phyloP scores from a whole-genome alignment of 2,888 invertebrate genomes.

The Siphlonurus alternatus region DNA sequence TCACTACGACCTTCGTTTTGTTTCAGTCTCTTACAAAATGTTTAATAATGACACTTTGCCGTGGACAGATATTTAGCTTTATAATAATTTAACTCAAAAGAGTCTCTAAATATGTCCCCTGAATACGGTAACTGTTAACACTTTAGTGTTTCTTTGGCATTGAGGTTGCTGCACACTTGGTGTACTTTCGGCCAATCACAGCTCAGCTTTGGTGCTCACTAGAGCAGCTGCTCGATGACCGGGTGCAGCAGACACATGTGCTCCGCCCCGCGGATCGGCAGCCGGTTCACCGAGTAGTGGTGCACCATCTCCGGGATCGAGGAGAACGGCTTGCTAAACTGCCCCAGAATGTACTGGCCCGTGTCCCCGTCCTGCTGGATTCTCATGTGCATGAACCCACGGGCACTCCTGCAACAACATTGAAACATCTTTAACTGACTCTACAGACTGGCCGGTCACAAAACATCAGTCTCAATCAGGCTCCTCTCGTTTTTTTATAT shows the following conservation, averaged over 20 bases:
- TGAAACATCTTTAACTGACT: conserved; percentile 4
- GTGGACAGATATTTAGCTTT: no score
- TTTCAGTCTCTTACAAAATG: no score
- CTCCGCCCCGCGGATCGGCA: conserved; percentile 89
- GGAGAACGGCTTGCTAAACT: conserved; percentile 82
- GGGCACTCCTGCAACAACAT: conserved; percentile 60
- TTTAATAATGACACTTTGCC: no score
- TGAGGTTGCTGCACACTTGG: background rate
- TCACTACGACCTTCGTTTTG: no score
- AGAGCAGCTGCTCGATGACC: conserved; percentile 67
- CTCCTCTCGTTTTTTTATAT: no score
- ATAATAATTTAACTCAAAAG: no score
- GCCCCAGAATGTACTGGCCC: conserved; percentile 76
- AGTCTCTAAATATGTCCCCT: no score
- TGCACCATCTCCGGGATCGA: conserved; percentile 90
- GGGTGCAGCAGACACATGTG: conserved; percentile 92
- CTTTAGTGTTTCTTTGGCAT: no score
- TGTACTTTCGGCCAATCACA: background rate
- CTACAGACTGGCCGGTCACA: no score
- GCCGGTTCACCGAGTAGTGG: conserved; percentile 80
- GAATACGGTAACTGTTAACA: no score
- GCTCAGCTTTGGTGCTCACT: conserved; percentile 14
- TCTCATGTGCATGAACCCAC: conserved; percentile 95
- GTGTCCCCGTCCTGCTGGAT: conserved; percentile 60
- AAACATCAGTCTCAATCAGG: no score